Evolutionary conservation across 37 sponge, comb jelly and placozoan species (phyloP).

Genomic region (Halichondria panicea): DNA sequence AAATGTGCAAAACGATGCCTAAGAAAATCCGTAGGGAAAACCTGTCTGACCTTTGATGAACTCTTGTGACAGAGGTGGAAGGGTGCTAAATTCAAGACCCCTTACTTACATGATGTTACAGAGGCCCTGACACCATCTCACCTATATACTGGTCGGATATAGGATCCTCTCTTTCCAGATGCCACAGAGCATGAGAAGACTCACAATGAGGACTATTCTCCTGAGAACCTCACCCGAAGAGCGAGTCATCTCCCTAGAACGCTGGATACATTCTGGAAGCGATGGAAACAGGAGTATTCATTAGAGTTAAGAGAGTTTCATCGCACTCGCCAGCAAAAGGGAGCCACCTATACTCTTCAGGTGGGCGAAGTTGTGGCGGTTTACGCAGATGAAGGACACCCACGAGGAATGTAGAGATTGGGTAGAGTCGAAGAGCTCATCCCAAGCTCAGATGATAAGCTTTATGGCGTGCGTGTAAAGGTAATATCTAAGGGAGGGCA

Average conservation of each 20-base stretch:
- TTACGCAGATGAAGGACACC: constrained; percentile 20
- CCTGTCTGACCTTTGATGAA: constrained; percentile 22
- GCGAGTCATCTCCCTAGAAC: not conserved
- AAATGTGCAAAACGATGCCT: constrained; percentile 16
- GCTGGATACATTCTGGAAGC: constrained; percentile 14
- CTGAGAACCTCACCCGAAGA: constrained; percentile 3
- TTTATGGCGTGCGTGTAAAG: constrained; percentile 1
- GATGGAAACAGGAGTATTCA: constrained; percentile 23
- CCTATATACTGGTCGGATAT: constrained; percentile 26
- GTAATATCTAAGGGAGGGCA: not conserved
- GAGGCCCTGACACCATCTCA: constrained; percentile 40
- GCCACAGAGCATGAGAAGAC: not conserved
- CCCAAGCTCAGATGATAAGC: not conserved
- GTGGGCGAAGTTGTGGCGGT: constrained; percentile 5
- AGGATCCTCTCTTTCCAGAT: constrained; percentile 18
- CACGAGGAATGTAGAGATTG: constrained; percentile 2
- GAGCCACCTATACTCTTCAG: not conserved
- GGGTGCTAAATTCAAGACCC: constrained; percentile 30
- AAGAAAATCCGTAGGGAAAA: constrained; percentile 13
- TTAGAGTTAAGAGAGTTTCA: constrained; percentile 17
- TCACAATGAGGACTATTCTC: constrained; percentile 15
- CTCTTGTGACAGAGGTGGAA: constrained; percentile 22
- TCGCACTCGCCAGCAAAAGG: not conserved
- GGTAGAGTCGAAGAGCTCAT: constrained; percentile 4
- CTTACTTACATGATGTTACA: constrained; percentile 15